These are phyloP conservation scores for Gari tellinella DNA, from an alignment of 2,888 invertebrate genomes.

Conservation along the genomic window DNA sequence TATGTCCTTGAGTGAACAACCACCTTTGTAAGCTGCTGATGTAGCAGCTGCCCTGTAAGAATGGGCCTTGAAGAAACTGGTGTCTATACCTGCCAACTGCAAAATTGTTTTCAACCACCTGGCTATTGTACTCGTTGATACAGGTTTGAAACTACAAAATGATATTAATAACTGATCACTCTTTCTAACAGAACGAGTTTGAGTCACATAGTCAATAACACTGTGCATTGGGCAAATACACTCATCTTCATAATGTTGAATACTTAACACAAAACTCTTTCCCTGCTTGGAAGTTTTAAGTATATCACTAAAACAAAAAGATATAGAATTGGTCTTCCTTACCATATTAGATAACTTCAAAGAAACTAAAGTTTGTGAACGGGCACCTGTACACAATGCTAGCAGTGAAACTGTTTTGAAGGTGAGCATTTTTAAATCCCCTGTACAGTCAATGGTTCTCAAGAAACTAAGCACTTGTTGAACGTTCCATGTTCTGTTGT, in stretches of 20 bases:
- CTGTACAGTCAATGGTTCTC: conserved; percentile 6
- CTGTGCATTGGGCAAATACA: conserved; percentile 40
- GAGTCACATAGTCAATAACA: conserved; percentile 19
- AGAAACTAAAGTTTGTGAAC: conserved; percentile 31
- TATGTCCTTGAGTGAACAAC: conserved; percentile 7
- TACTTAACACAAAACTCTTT: conserved; percentile 11
- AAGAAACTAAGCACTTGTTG: conserved; percentile 23
- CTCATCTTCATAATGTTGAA: conserved; percentile 38
- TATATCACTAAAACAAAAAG: conserved; percentile 4
- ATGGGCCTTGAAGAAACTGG: conserved; percentile 36
- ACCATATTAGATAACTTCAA: conserved; percentile 31
- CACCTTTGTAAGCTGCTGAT: conserved; percentile 23
- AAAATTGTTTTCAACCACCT: conserved; percentile 40
- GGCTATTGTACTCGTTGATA: conserved; percentile 47
- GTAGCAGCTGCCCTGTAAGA: conserved; percentile 30
- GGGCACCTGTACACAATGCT: conserved; percentile 22
- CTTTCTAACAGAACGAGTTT: conserved; percentile 7
- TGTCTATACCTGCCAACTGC: conserved; percentile 29
- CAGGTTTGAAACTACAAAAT: conserved; percentile 32
- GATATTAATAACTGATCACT: conserved; percentile 31
- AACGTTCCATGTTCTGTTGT: conserved; percentile 44
- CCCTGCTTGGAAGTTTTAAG: conserved; percentile 15
- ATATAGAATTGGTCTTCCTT: conserved; percentile 2
- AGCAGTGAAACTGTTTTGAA: conserved; percentile 33
- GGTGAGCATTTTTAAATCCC: conserved; percentile 34